Percentiles rank a stretch among this genome's conserved stretches.
Conservation (phyloP, 2,797 vertebrate species). For the Coregonus ussuriensis region DNA sequence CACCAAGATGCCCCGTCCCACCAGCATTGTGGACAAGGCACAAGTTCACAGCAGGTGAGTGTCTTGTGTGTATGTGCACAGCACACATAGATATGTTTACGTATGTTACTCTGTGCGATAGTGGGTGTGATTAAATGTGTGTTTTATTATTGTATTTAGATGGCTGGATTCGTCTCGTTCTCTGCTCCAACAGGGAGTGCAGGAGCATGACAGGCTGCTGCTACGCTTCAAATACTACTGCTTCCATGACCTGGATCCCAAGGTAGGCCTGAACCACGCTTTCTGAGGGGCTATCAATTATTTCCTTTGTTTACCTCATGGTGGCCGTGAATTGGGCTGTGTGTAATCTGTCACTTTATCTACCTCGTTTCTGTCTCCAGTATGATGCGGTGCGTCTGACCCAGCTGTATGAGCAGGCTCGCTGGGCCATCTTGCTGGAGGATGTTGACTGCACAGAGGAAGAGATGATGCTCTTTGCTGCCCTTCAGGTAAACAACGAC, state of each 20-base stretch:
- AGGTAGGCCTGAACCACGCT: conserved; percentile 54
- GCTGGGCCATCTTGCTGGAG: conserved; percentile 79
- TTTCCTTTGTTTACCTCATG: not conserved
- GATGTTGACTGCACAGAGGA: conserved; percentile 81
- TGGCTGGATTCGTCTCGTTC: conserved; percentile 80
- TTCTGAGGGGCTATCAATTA: not conserved
- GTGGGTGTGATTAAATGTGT: not conserved
- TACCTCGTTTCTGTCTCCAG: conserved; percentile 45
- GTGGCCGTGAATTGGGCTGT: not conserved
- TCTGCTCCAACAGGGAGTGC: conserved; percentile 77
- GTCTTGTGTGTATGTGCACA: not conserved
- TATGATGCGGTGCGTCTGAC: conserved; percentile 74
- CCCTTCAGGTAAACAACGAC: conserved; percentile 70
- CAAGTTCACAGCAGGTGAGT: conserved; percentile 75
- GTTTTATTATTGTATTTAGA: conserved; percentile 47
- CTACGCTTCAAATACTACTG: conserved; percentile 80
- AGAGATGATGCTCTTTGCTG: conserved; percentile 82
- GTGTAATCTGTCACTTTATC: not conserved
- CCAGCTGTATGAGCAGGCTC: conserved; percentile 80
- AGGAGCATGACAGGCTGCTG: conserved; percentile 69
- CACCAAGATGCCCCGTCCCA: conserved; percentile 65
- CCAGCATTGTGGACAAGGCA: conserved; percentile 73
- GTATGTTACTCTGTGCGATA: not conserved
- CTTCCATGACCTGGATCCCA: conserved; percentile 75
- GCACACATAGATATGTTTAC: conserved; percentile 3